Evolutionary conservation across 2,113 vertebrate species (phyloP).

Genomic region (Struthio camelus): DNA sequence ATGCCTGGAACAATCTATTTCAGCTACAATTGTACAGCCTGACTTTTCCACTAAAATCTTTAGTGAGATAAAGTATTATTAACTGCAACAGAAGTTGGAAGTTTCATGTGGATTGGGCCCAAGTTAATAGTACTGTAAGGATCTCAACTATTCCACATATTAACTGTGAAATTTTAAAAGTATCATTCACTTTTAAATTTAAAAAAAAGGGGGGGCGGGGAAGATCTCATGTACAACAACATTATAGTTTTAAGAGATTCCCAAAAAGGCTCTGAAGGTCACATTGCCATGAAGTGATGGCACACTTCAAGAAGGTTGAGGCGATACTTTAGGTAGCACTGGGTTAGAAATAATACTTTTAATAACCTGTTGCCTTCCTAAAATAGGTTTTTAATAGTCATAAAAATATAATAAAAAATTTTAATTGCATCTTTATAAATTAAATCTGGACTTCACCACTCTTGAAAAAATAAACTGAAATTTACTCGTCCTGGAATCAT

Average conservation of each 20-base stretch:
- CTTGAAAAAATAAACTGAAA: background rate
- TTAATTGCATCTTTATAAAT: background rate
- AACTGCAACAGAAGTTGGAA: background rate
- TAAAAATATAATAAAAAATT: background rate
- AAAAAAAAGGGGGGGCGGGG: background rate
- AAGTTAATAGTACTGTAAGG: background rate
- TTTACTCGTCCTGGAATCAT: background rate
- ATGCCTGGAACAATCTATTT: background rate
- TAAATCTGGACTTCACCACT: background rate
- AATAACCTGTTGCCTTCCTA: background rate
- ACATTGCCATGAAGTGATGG: background rate
- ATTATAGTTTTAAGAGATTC: background rate
- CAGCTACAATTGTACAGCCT: background rate
- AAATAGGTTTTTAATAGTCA: background rate
- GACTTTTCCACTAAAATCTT: accelerated
- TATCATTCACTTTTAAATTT: background rate
- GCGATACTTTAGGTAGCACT: background rate
- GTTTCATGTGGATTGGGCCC: background rate
- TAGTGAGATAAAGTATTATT: background rate
- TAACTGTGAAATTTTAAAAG: background rate
- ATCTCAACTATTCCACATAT: background rate
- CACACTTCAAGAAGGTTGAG: background rate
- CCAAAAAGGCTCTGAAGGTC: background rate
- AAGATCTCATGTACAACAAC: background rate
- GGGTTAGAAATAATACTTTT: background rate